phyloP scores from a whole-genome alignment of 2,888 invertebrate species.

The Melikaiella ostensackeni region DNA sequence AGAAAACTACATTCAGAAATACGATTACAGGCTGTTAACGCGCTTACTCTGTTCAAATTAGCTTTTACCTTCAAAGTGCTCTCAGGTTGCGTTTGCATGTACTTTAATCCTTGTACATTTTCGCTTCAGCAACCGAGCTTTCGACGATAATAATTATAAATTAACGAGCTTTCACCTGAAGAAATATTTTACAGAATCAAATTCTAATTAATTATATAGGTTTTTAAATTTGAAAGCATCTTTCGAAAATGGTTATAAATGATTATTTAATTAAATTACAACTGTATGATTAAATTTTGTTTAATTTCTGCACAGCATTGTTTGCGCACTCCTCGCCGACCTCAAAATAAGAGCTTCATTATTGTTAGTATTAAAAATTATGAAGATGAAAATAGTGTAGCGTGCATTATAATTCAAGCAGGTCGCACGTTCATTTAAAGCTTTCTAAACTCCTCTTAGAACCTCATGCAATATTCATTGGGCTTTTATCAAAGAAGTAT shows the following conservation, averaged over 20 bases:
- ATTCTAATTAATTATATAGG: no score
- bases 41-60: neutral
- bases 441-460: conserved; percentile 21
- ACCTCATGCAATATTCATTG: conserved; percentile 26
- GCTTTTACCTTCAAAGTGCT: conserved; percentile 14
- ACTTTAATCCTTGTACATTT: neutral
- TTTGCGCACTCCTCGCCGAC: no score
- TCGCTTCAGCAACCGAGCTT: neutral
- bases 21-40: neutral
- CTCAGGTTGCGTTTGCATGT: neutral
- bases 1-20: neutral
- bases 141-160: neutral
- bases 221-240: no score
- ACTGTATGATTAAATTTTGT: no score
- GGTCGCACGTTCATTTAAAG: conserved; percentile 5
- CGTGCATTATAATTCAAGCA: conserved; percentile 22
- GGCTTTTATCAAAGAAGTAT: conserved; percentile 21
- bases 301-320: no score
- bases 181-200: no score
- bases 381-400: neutral
- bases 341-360: neutral
- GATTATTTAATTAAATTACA: no score
- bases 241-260: no score
- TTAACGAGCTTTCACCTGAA: neutral
- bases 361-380: neutral